These are phyloP conservation scores for Lagria hirta DNA, from an alignment of 2,888 invertebrate species.

Conservation along the genomic window DNA sequence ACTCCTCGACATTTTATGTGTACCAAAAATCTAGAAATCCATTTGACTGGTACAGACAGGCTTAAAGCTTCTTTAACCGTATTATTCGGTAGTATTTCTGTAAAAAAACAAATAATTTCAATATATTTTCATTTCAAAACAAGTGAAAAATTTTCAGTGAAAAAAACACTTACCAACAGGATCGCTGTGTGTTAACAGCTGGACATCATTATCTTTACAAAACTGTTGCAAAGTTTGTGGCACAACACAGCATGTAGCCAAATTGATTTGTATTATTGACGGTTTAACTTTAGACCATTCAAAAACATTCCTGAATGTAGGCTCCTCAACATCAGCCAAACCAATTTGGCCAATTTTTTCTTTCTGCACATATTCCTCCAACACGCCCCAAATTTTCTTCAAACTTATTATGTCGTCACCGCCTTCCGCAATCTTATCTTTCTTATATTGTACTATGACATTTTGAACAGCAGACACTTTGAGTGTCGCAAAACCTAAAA, in stretches of 20 bases:
- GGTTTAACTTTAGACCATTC: conserved; percentile 79
- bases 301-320: conserved; percentile 73
- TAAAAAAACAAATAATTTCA: no score
- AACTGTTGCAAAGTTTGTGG: conserved; percentile 87
- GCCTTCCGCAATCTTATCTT: conserved; percentile 46
- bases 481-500: conserved; percentile 69
- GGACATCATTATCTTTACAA: conserved; percentile 88
- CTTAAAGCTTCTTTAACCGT: conserved; percentile 62
- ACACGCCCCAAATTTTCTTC: conserved; percentile 72
- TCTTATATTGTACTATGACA: conserved; percentile 77
- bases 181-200: conserved; percentile 93
- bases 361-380: conserved; percentile 70
- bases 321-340: conserved; percentile 86
- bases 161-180: conserved; percentile 68
- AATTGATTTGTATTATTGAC: conserved; percentile 87
- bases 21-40: conserved; percentile 85
- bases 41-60: conserved; percentile 60
- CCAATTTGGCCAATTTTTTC: conserved; percentile 75
- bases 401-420: conserved; percentile 61
- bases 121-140: neutral
- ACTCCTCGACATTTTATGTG: conserved; percentile 91
- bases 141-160: neutral
- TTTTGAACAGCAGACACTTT: conserved; percentile 77
- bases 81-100: conserved; percentile 61
- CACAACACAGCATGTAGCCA: conserved; percentile 91